Evolutionary conservation across 1,140 invertebrate genomes (phyloP), one percentile per base, ranked within the genome.

Genomic region (Laodelphax striatellus): DNA sequence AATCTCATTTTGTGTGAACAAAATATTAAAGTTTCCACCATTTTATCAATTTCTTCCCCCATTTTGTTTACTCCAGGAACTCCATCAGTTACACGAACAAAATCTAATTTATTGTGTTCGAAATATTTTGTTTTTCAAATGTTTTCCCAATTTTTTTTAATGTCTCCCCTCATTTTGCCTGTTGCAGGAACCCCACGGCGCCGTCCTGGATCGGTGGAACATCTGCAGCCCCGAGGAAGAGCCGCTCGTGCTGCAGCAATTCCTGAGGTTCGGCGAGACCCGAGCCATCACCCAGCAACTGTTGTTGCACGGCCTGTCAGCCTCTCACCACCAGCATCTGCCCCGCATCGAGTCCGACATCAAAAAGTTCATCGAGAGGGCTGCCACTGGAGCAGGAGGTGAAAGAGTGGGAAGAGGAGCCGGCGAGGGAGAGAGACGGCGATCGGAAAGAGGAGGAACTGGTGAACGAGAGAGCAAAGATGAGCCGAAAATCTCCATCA

Each of bases 171-270:
- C n/a, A n/a, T n/a, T 58, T 63, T 57, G 57, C 62, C 70, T 66
- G 64, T 75, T 73, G 1, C 74, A 85, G 83, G 80, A 84, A 73
- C 75, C 77, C 70, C 80, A 82, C 65, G 85, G 87, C 66, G 82
- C 77, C 69, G 78, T 87, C 63, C 77, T 92, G 70, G 85, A 90
- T 74, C 82, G 85, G 75, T 92, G 88, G 88, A 84, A 81, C 64
- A 83, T 91, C 71, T 86, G 86, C 69, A 86, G 82, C 66, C 80
- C 85, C 70, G 88, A 91, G 71, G 89, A 92, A 76, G 90, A 92
- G 73, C 84, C 87, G 66, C 77, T 91, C 67, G 86, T 92, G 55
- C 76, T 92, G 52, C 88, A 91, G 74, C 88, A 92, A 78, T 92
- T 92, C 76, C 80, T 92, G 57, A 78, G 87, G 65, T 92, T 91